Evolutionary conservation across 2,113 vertebrate genomes (phyloP).

Genomic region (Oryzias woworae): DNA sequence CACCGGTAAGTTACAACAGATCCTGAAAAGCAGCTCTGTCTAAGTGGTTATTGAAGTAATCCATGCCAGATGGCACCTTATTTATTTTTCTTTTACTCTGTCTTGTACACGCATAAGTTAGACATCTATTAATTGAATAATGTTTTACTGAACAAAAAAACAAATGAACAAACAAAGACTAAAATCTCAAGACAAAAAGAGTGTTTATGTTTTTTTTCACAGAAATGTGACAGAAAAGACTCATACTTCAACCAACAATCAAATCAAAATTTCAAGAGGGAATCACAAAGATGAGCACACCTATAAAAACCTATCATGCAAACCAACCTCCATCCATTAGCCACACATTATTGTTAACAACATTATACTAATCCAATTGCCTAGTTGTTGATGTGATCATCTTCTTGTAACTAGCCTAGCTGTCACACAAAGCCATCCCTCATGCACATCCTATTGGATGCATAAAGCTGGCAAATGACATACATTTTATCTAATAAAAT

Average conservation of each 20-base stretch:
- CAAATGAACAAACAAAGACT: no score
- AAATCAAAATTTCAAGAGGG: constrained; percentile 33
- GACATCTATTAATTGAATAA: no score
- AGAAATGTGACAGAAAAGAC: neutral
- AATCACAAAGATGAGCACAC: constrained; percentile 43
- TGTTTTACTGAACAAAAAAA: no score
- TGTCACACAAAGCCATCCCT: constrained; percentile 70
- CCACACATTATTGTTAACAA: constrained; percentile 77
- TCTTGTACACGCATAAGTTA: no score
- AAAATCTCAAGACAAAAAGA: no score
- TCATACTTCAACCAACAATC: neutral
- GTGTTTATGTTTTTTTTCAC: no score
- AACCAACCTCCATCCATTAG: constrained; percentile 70
- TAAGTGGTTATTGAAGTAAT: no score
- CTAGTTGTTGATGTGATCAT: constrained; percentile 72
- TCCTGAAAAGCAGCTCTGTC: no score
- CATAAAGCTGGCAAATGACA: constrained; percentile 44
- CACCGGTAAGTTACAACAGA: no score
- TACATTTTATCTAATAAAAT: constrained; percentile 62
- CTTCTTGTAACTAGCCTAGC: constrained; percentile 73
- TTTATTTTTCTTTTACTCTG: no score
- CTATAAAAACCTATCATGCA: constrained; percentile 63
- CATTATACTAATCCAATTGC: constrained; percentile 77
- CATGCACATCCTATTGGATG: constrained; percentile 62
- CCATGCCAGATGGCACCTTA: no score